A percentile compares a stretch with the other conserved stretches of the same genome.
These are phyloP conservation scores for Anneissia japonica DNA, from an alignment of 35 echinoderm and acorn worm species.

Conservation along the genomic window DNA sequence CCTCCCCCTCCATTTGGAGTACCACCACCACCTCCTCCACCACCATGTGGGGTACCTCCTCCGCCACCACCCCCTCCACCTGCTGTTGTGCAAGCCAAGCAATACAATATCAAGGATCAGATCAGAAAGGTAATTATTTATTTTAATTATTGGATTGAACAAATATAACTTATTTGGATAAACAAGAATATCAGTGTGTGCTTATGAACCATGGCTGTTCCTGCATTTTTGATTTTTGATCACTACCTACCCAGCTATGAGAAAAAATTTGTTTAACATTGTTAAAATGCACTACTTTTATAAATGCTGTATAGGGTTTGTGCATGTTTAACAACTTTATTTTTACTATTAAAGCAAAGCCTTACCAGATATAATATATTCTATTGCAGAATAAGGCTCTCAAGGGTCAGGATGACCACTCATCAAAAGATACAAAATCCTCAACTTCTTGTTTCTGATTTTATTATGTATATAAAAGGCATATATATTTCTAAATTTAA, in stretches of 20 bases:
- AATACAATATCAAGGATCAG: slow-evolving; percentile 35
- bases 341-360: neutral
- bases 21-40: slow-evolving; percentile 58
- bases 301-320: neutral
- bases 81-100: slow-evolving; percentile 4
- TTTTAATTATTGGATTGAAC: too few relatives aligned
- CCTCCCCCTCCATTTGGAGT: slow-evolving; percentile 33
- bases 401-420: slow-evolving; percentile 19
- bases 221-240: too few relatives aligned
- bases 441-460: neutral
- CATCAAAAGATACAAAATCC: neutral
- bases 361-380: neutral
- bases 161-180: too few relatives aligned
- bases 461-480: too few relatives aligned
- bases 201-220: too few relatives aligned
- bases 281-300: neutral
- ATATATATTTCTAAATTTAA: too few relatives aligned
- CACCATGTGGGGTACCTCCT: slow-evolving; percentile 26
- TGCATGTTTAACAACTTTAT: neutral
- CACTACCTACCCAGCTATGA: too few relatives aligned
- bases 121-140: slow-evolving; percentile 69
- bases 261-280: too few relatives aligned
- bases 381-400: slow-evolving; percentile 49
- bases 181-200: too few relatives aligned
- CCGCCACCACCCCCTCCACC: slow-evolving; percentile 27